phyloP scores from a whole-genome alignment of 1,140 invertebrate species.

The Diabrotica virgifera region DNA sequence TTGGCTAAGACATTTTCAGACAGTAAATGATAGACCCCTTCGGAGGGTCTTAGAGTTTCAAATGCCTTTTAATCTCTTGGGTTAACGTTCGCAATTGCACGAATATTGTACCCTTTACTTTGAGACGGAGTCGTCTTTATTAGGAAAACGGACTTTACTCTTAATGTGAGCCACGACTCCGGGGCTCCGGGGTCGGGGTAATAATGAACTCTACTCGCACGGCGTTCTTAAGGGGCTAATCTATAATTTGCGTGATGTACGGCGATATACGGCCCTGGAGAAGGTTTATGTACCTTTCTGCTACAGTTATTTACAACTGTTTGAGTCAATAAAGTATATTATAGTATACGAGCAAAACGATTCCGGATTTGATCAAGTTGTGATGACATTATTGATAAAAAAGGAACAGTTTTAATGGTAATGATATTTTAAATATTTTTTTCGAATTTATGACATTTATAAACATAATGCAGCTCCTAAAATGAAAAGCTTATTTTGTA shows the following conservation, averaged over 20 bases:
- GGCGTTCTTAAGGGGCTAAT: background rate
- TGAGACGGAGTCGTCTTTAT: background rate
- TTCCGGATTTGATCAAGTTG: too few relatives aligned
- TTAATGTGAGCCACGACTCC: background rate
- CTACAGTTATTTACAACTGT: too few relatives aligned
- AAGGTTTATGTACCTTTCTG: background rate
- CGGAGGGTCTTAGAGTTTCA: background rate
- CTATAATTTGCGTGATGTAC: background rate
- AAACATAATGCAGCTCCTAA: too few relatives aligned
- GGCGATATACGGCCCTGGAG: background rate
- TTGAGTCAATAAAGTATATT: too few relatives aligned
- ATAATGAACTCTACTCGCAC: background rate
- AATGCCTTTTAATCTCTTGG: conserved; percentile 2
- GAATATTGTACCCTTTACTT: conserved; percentile 2
- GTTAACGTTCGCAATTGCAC: background rate
- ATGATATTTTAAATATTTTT: too few relatives aligned
- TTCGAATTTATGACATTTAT: too few relatives aligned
- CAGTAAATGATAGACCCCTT: conserved; percentile 2
- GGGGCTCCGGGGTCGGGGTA: too few relatives aligned
- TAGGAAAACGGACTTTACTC: background rate
- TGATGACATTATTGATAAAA: too few relatives aligned
- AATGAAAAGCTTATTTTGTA: too few relatives aligned
- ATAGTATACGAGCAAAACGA: too few relatives aligned
- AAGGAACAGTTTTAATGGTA: too few relatives aligned
- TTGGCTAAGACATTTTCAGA: conserved; percentile 2